A percentile compares a stretch with the other conserved stretches of the same genome.
phyloP scores from a whole-genome alignment of 2,888 invertebrate genomes.

The Polietes domitor region DNA sequence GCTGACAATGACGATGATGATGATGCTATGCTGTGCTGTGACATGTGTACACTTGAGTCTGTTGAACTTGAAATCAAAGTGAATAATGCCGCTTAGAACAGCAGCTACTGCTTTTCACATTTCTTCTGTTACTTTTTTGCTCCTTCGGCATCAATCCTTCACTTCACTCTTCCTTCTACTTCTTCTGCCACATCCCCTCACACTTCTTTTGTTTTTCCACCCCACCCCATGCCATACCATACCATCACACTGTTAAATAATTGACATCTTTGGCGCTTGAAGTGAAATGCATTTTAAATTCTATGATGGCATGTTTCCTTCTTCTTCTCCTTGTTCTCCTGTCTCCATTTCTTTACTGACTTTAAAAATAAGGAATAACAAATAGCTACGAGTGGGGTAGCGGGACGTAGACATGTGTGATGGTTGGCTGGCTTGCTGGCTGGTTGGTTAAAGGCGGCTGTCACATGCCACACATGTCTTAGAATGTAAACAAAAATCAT shows the following conservation, averaged over 20 bases:
- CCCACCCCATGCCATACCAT: not conserved
- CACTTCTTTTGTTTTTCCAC: constrained; percentile 15
- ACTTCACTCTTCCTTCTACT: no score
- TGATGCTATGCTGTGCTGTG: constrained; percentile 52
- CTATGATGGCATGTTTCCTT: constrained; percentile 39
- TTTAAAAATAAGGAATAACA: constrained; percentile 21
- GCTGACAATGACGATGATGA: constrained; percentile 40
- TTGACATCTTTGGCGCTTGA: constrained; percentile 66
- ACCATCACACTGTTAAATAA: constrained; percentile 60
- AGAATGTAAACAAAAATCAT: constrained; percentile 30
- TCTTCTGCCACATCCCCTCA: not conserved
- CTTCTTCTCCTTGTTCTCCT: not conserved
- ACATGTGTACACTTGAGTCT: constrained; percentile 66
- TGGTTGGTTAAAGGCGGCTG: constrained; percentile 4
- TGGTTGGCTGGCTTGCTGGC: not conserved
- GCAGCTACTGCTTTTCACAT: constrained; percentile 63
- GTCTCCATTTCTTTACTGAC: not conserved
- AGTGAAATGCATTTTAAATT: constrained; percentile 66
- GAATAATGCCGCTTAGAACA: constrained; percentile 65
- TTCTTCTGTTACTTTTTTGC: constrained; percentile 51
- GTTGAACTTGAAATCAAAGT: constrained; percentile 68
- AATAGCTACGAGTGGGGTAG: not conserved
- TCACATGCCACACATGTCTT: constrained; percentile 9
- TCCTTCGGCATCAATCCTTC: constrained; percentile 18
- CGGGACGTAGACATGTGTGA: not conserved